Percentiles rank a stretch among this genome's conserved stretches.
Evolutionary conservation across 2,888 invertebrate genomes (phyloP).

Genomic region (Anoncus sp.): DNA sequence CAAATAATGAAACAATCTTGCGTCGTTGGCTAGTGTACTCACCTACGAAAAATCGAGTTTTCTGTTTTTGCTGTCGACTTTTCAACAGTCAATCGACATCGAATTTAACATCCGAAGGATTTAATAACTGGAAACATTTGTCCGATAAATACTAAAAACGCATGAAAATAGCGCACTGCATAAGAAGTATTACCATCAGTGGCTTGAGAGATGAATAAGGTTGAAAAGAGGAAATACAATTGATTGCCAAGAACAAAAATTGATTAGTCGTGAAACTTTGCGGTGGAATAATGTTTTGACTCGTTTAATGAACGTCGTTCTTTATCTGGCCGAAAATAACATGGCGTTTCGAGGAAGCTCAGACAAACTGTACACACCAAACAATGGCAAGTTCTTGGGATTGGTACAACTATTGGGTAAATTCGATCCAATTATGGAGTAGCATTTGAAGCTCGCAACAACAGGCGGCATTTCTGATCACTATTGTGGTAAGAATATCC

Average conservation of each 20-base stretch:
- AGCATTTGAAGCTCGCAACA: slow-evolving; percentile 70
- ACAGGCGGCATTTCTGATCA: slow-evolving; percentile 72
- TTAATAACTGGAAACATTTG: slow-evolving; percentile 59
- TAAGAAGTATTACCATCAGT: slow-evolving; percentile 47
- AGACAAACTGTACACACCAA: slow-evolving; percentile 73
- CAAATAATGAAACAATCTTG: slow-evolving; percentile 43
- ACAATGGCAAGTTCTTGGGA: slow-evolving; percentile 76
- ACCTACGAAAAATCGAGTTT: slow-evolving; percentile 48
- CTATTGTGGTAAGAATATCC: slow-evolving; percentile 75
- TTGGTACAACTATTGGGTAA: slow-evolving; percentile 76
- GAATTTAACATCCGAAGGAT: slow-evolving; percentile 51
- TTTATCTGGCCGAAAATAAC: slow-evolving; percentile 74
- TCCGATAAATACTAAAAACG: slow-evolving; percentile 48
- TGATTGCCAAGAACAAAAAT: slow-evolving; percentile 74
- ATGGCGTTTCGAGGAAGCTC: slow-evolving; percentile 73
- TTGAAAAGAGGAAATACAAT: slow-evolving; percentile 60
- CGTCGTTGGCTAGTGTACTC: slow-evolving; percentile 44
- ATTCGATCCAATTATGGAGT: slow-evolving; percentile 76
- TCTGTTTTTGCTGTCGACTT: slow-evolving; percentile 59
- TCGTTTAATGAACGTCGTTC: slow-evolving; percentile 73
- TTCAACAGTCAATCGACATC: slow-evolving; percentile 42
- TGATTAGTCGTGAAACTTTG: slow-evolving; percentile 69
- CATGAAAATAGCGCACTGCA: slow-evolving; percentile 53
- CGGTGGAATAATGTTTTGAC: slow-evolving; percentile 72
- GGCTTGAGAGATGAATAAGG: slow-evolving; percentile 50